Base-by-base conservation (phyloP, 2,888 invertebrate species). In the Tipula confusa region DNA sequence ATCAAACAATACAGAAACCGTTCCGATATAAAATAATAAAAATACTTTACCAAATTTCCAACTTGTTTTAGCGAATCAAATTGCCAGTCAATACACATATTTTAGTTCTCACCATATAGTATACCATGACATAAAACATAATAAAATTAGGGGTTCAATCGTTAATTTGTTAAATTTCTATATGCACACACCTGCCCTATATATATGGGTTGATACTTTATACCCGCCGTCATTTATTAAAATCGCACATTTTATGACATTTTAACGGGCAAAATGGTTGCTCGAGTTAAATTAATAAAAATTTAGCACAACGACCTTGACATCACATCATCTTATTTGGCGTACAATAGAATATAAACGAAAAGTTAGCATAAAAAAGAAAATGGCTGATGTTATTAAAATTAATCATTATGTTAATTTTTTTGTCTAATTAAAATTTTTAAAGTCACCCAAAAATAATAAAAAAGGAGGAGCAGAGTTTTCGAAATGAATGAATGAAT, bases 81-180 rank as follows among this genome's bases (percentile, higher is more conserved):
- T 48, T 48, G 48, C 18, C 48, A 48, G 48, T 48, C 48, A 48
- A 48, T 48, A 48, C 48, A 48, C 48, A 48, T 18, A 48, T 48
- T 48, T 48, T 5, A 5, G 48, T 48, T 48, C 48, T 48, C 48
- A 48, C n/a, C n/a, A n/a, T 9, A 18, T 18, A 38, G 18, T 18
- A 48, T 48, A 18, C n/a, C n/a, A n/a, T n/a, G n/a, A n/a, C n/a
- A n/a, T n/a, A n/a, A n/a, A n/a, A n/a, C 18, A 48, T 15, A 5
- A 48, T 48, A 48, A 48, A 81, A 31, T 81, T 81, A 81, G 33
- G n/a, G 33, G 81, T 81, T 81, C 81, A 81, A n/a, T 31, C 18
- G 29, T n/a, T n/a, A n/a, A n/a, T n/a, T n/a, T n/a, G n/a, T n/a
- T n/a, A n/a, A 15, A 81, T 48, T 33, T 33, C 1, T 1, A 48